Evolutionary conservation across 2,888 invertebrate species (phyloP), one percentile per base, ranked within the genome.

Genomic region (Trilocha varians): DNA sequence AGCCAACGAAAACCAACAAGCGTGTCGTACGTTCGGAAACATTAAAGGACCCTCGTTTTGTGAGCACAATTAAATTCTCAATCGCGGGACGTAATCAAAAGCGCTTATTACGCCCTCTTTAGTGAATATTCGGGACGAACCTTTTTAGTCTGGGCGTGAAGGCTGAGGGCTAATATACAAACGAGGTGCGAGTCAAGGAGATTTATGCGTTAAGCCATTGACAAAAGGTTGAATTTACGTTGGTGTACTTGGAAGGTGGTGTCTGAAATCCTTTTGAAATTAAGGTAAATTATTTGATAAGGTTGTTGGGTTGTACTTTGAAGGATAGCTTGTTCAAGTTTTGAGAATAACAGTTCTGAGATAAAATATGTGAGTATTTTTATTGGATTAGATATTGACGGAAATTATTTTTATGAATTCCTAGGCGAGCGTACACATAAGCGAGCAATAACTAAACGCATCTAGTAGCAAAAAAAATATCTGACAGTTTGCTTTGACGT

Each of bases 71-170:
- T 39, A 34, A 16, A 16, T 13, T 34, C 39, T n/a, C 16, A 32
- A 39, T 34, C 34, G 16, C 17, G 34, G 39, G 16, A 25, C 34
- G 39, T 38, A 38, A 38, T 42, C 32, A 38, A 38, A 38, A 38
- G 25, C 15, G 18, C 42, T 42, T 38, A 35, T 25, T 14, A 32
- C 34, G 14, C 11, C 33, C 35, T 34, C 35, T 35, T 25, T 18
- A 18, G 40, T 25, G 18, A 13, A 34, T 16, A 25, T 40, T 40
- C 40, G 40, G 40, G 32, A 8, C 13, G 6, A 14, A 9, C 25
- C 25, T 35, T 35, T 35, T 13, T 18, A 42, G 25, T 16, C 25
- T 6, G 25, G 25, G 25, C 25, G 25, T 25, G 25, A 25, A 25
- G 25, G 25, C 25, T 11, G 11, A 25, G 25, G 25, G 25, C 25